phyloP scores from a whole-genome alignment of 2,797 vertebrate genomes.

The Dermochelys coriacea region DNA sequence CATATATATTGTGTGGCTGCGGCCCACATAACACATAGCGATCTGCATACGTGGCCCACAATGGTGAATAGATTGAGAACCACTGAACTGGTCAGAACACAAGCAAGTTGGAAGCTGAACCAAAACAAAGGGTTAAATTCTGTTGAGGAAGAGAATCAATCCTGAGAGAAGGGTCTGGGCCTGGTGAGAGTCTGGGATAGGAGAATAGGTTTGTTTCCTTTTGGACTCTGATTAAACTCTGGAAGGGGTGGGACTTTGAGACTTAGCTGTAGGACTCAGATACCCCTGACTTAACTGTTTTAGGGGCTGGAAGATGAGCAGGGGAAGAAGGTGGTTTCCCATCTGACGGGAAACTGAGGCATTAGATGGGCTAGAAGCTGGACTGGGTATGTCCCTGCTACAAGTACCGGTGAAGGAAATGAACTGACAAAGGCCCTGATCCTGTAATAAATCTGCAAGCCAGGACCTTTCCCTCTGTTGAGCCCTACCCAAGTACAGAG shows the following conservation, averaged over 20 bases:
- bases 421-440: neutral
- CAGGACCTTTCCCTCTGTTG: constrained; percentile 14
- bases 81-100: neutral
- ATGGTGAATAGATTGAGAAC: too few species aligned
- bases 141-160: neutral
- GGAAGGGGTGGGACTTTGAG: constrained; percentile 10
- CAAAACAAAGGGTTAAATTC: neutral
- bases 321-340: neutral
- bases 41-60: too few species aligned
- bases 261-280: neutral
- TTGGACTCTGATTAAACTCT: neutral
- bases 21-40: too few species aligned
- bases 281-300: neutral
- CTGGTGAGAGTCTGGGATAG: neutral
- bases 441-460: constrained; percentile 42
- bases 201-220: neutral
- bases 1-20: too few species aligned
- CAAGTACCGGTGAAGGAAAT: neutral
- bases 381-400: neutral
- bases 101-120: neutral
- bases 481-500: constrained; percentile 49
- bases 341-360: neutral
- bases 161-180: neutral
- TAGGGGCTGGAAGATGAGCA: neutral
- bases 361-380: neutral